Evolutionary conservation across 2,113 vertebrate species (phyloP), one percentile per base, ranked within the genome.

Genomic region (Naja naja): DNA sequence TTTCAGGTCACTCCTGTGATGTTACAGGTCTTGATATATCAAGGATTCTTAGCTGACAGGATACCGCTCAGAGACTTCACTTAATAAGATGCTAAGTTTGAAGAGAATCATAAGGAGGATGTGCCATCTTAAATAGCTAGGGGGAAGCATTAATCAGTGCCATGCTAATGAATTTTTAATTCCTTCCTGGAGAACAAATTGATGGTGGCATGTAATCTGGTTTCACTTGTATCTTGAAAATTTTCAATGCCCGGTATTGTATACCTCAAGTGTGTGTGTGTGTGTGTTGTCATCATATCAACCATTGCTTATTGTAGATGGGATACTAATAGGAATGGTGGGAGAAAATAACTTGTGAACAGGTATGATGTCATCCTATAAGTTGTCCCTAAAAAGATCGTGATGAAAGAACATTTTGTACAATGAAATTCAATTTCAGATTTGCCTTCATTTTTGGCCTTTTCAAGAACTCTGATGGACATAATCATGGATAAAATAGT

Each of bases 51-150:
- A 5, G 1, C 25, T 92, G 81, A 95, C 94, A 91, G 55, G 47
- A 90, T 85, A 10, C 12, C 85, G 94, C 91, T 92, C 81, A 91
- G 89, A 96, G 90, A 94, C 53, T 94, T 94, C 90, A 85, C 95
- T 93, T 94, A 96, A 93, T 56, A 92, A 5, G 30, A 90, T 89
- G 2, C 90, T 92, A 85, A 93, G 92, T 95, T 94, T 90, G 89
- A 92, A 92, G 47, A 93, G 25, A 16, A 54, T 95, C 53, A 52
- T 85, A 87, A 92, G 87, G 94, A 96, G 87, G 91, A 94, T 64
- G 92, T 58, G 20, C 89, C 43, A 54, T 69, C 91, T 95, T 81
- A 93, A 94, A 92, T 92, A 89, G 39, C 92, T 95, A 60, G 81
- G 52, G 45, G 56, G 25, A 91, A 95, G 30, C 34, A 89, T 91